Evolutionary conservation across 2,113 vertebrate species (phyloP).

Genomic region (Zosterops japonicus): DNA sequence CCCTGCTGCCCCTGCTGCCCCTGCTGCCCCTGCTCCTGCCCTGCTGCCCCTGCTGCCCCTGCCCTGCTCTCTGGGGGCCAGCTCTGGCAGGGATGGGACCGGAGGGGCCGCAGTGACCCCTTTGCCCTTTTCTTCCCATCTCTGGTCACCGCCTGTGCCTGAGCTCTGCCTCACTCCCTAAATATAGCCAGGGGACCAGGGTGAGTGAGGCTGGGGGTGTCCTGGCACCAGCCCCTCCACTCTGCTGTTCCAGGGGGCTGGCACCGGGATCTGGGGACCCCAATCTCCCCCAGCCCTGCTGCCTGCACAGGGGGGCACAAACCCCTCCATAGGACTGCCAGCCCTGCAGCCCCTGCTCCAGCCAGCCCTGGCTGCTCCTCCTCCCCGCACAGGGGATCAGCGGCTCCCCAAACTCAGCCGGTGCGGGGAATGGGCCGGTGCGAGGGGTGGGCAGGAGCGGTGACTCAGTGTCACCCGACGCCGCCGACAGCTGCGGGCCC

Average conservation of each 20-base stretch:
- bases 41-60: background rate
- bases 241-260: background rate
- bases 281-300: background rate
- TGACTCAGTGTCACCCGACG: conserved; percentile 75
- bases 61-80: too few species aligned
- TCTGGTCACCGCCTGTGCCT: background rate
- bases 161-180: conserved; percentile 41
- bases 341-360: background rate
- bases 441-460: background rate
- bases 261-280: background rate
- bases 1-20: too few species aligned
- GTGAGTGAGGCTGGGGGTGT: background rate
- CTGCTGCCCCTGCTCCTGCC: too few species aligned
- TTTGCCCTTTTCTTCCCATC: background rate
- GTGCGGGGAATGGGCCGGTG: background rate
- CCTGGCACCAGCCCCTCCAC: background rate
- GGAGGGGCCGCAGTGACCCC: accelerated
- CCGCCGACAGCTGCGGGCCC: conserved; percentile 72
- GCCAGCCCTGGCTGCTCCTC: background rate
- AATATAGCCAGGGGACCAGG: conserved; percentile 9
- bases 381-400: background rate
- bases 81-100: background rate
- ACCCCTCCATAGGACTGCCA: accelerated
- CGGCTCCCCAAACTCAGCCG: accelerated
- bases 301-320: accelerated